Conservation (phyloP, 2,888 invertebrate species). For the Tridacna gigas region DNA sequence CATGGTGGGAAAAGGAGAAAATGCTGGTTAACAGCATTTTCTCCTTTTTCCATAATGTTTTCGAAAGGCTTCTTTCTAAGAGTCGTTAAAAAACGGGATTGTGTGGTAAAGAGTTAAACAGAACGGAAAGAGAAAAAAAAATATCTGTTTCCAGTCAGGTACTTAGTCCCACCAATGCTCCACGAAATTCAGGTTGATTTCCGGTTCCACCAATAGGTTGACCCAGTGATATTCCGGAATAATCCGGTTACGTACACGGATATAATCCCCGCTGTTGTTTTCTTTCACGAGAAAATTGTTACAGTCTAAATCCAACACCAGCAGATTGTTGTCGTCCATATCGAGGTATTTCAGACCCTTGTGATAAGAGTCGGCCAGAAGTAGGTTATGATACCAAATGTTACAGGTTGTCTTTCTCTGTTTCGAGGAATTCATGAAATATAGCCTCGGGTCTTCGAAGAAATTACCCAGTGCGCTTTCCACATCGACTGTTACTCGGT, state of each 20-base stretch:
- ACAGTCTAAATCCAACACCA: not conserved
- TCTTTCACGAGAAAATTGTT: slow-evolving; percentile 6
- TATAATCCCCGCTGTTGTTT: slow-evolving; percentile 8
- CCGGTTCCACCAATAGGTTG: not conserved
- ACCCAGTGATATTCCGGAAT: slow-evolving; percentile 27
- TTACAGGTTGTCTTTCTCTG: not conserved
- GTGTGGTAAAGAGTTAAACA: too few species aligned
- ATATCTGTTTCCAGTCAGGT: not conserved
- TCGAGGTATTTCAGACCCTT: not conserved
- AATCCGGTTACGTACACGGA: not conserved
- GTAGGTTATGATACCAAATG: slow-evolving; percentile 16
- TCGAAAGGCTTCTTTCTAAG: too few species aligned
- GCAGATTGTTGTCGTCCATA: not conserved
- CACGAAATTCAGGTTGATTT: not conserved
- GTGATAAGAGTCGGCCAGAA: not conserved
- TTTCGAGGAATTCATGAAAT: slow-evolving; percentile 10
- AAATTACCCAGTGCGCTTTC: not conserved
- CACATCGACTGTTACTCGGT: slow-evolving; percentile 9
- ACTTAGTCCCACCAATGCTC: slow-evolving; percentile 18
- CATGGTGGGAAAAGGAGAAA: too few species aligned
- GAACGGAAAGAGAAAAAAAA: too few species aligned
- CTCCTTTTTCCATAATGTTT: too few species aligned
- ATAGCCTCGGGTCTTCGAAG: slow-evolving; percentile 6
- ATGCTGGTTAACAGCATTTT: too few species aligned
- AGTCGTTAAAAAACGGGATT: too few species aligned